Base-by-base conservation (phyloP, 2,888 invertebrate genomes). In the Xanthostigma xanthostigma region DNA sequence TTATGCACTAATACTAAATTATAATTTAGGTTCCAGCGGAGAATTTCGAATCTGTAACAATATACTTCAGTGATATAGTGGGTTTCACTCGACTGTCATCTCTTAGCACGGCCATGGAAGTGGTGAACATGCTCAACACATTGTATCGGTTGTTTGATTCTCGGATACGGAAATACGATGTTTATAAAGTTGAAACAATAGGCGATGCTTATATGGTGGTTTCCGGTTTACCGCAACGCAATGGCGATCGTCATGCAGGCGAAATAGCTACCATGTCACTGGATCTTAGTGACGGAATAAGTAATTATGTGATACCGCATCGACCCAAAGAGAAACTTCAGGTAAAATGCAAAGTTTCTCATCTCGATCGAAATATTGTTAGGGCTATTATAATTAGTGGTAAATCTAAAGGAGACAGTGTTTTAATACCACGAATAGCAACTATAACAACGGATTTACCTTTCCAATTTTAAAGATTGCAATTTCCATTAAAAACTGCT, bases 61-160 rank as follows among this genome's bases (percentile, higher is more conserved):
- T 89, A 53, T 82, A 86, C 61, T 89, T 89, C 61, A 87, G 87
- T 57, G 88, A 89, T 58, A 83, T 89, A 53, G 87, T 88, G 1
- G 88, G 87, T 1, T 89, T 89, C 59, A 89, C 88, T 0, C 79
- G 79, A 53, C 67, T 89, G 17, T 87, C 86, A 3, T 86, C 87
- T 0, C 76, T 75, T 33, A 83, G 84, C 59, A 85, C 86, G 0
- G 88, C 89, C 0, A 73, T 88, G 63, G 79, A 84, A 82, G 84
- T 92, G 2, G 88, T 92, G 41, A 84, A 87, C 62, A 76, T 92
- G 56, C 69, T 92, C 41, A 92, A 92, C 62, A 89, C 90, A 60
- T 69, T 92, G 45, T 92, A 92, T 66, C 90, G 91, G 0, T 80
- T 84, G 57, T 91, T 89, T 60, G 92, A 92, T 61, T 82, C 85